These are phyloP conservation scores for Panurus biarmicus DNA, from an alignment of 2,113 vertebrate species.

Conservation along the genomic window DNA sequence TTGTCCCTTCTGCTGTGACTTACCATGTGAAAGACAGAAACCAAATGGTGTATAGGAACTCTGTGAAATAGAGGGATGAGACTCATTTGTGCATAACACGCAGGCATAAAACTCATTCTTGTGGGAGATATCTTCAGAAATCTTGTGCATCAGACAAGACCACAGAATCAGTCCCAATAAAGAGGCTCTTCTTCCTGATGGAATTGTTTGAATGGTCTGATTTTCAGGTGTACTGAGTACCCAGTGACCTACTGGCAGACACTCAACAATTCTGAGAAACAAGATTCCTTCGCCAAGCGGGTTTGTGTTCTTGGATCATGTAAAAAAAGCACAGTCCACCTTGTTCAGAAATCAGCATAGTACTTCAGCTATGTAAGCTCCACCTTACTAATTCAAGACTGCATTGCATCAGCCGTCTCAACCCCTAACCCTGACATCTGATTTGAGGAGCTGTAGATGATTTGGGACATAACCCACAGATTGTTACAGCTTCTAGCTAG, in stretches of 20 bases:
- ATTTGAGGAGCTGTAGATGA: neutral
- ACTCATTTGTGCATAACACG: neutral
- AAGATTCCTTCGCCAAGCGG: neutral
- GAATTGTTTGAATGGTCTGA: neutral
- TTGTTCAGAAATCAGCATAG: neutral
- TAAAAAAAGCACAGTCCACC: neutral
- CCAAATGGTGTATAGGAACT: neutral
- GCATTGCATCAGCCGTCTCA: neutral
- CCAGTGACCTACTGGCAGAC: neutral
- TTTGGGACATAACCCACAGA: neutral
- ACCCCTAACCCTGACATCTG: neutral
- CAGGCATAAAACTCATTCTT: neutral
- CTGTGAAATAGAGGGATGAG: neutral
- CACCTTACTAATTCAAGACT: neutral
- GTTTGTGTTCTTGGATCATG: neutral
- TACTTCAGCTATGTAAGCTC: neutral
- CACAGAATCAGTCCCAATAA: neutral
- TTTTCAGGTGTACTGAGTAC: neutral
- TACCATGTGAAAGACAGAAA: neutral
- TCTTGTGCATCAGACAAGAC: neutral
- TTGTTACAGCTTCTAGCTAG: neutral
- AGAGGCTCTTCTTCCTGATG: neutral
- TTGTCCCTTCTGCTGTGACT: neutral
- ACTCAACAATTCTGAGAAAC: neutral
- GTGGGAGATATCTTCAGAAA: neutral